phyloP scores from a whole-genome alignment of 1,140 invertebrate species.

The Meloidogyne hapla region DNA sequence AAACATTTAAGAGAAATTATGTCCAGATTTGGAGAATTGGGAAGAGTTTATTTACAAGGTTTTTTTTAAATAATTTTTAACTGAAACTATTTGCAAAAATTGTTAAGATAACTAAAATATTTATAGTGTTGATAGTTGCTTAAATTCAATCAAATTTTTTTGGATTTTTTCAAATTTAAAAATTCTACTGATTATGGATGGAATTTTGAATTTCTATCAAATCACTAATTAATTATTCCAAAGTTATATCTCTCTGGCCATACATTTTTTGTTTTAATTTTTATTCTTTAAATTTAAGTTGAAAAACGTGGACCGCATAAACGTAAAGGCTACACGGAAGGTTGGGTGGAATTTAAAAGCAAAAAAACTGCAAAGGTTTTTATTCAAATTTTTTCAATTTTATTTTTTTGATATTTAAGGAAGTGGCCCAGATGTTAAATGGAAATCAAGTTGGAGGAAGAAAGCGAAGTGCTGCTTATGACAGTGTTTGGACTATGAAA shows the following conservation, averaged over 20 bases:
- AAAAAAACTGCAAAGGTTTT: conserved; percentile 37
- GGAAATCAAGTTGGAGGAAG: conserved; percentile 82
- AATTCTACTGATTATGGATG: too few relatives aligned
- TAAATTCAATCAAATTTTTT: too few relatives aligned
- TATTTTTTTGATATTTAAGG: conserved; percentile 30
- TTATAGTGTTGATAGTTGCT: too few relatives aligned
- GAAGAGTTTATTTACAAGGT: conserved; percentile 62
- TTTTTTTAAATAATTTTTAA: conserved; percentile 14
- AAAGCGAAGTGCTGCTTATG: conserved; percentile 77
- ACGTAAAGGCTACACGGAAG: conserved; percentile 78
- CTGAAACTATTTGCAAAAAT: too few relatives aligned
- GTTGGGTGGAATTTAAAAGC: conserved; percentile 89
- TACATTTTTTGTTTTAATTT: neutral
- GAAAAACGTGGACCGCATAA: conserved; percentile 56
- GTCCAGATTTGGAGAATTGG: conserved; percentile 58
- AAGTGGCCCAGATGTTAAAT: conserved; percentile 78
- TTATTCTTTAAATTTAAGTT: conserved; percentile 39
- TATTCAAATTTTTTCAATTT: neutral
- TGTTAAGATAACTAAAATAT: too few relatives aligned
- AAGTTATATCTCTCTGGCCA: too few relatives aligned
- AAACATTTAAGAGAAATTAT: conserved; percentile 55
- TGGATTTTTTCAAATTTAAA: too few relatives aligned
- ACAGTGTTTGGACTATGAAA: conserved; percentile 90
- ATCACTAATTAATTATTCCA: too few relatives aligned
- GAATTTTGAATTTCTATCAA: too few relatives aligned